Evolutionary conservation across 2,113 vertebrate genomes (phyloP).

Genomic region (Macquaria ambigua): DNA sequence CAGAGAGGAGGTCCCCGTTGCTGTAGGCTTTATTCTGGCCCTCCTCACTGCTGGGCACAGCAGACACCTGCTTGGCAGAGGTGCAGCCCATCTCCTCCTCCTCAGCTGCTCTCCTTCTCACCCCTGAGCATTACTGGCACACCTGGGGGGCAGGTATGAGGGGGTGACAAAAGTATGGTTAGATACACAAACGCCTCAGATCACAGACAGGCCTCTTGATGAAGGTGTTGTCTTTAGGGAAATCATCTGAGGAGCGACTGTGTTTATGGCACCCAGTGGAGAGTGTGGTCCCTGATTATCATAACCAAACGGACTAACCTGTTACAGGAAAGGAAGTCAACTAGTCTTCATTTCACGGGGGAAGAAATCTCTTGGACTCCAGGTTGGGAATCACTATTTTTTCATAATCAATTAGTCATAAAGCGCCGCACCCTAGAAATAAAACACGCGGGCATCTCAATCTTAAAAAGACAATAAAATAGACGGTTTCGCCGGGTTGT

Average conservation of each 20-base stretch:
- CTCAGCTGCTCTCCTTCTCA: constrained; percentile 88
- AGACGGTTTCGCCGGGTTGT: constrained; percentile 6
- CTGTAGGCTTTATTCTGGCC: constrained; percentile 95
- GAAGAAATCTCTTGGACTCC: background rate
- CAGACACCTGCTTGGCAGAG: constrained; percentile 99
- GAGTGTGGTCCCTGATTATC: background rate
- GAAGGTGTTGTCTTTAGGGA: background rate
- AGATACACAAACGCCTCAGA: background rate
- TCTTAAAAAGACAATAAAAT: constrained; percentile 5
- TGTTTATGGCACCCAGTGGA: background rate
- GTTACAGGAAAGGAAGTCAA: background rate
- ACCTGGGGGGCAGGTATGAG: constrained; percentile 56
- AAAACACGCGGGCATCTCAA: constrained; percentile 15
- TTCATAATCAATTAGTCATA: constrained; percentile 71
- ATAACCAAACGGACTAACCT: background rate
- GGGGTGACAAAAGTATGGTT: background rate
- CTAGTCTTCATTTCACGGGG: background rate
- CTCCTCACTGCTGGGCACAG: constrained; percentile 97
- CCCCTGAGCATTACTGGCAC: constrained; percentile 83
- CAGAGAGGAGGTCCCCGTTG: constrained; percentile 97
- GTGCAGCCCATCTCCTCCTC: constrained; percentile 99
- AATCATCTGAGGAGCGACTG: constrained; percentile 24
- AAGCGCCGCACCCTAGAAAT: constrained; percentile 58
- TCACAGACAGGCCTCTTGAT: background rate
- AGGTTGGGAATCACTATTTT: constrained; percentile 20